Percentiles rank a stretch among this genome's conserved stretches.
These are phyloP conservation scores for Cryptocheilus praepositus DNA, from an alignment of 2,888 invertebrate species.

Conservation along the genomic window DNA sequence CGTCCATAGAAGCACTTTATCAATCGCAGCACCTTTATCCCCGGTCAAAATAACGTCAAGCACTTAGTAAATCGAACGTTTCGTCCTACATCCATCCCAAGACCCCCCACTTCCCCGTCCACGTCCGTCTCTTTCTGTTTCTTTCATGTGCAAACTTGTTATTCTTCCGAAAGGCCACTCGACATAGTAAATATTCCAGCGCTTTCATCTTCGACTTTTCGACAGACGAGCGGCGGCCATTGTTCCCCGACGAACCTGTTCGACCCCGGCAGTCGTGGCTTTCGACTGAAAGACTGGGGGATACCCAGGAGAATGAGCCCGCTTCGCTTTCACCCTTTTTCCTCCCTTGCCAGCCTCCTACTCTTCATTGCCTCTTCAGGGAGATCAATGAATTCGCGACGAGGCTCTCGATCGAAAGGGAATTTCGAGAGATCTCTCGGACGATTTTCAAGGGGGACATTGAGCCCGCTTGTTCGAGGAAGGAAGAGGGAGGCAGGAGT, in stretches of 20 bases:
- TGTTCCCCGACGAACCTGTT: neutral
- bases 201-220: conserved; percentile 3
- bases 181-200: conserved; percentile 4
- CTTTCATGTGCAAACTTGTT: no score
- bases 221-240: neutral
- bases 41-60: no score
- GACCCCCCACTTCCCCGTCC: no score
- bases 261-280: neutral
- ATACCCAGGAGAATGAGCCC: conserved; percentile 4
- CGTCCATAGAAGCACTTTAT: no score
- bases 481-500: neutral
- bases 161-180: no score
- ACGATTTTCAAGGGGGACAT: conserved; percentile 13
- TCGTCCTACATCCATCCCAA: no score
- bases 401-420: conserved; percentile 13
- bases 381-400: conserved; percentile 30
- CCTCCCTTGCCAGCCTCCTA: neutral
- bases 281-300: neutral
- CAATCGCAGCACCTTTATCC: no score
- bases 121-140: no score
- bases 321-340: neutral
- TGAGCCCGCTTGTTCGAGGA: neutral
- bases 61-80: no score
- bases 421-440: conserved; percentile 25
- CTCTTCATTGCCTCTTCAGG: conserved; percentile 5